Base-by-base conservation (phyloP, 2,888 invertebrate genomes). In the Lomographa bimaculata region DNA sequence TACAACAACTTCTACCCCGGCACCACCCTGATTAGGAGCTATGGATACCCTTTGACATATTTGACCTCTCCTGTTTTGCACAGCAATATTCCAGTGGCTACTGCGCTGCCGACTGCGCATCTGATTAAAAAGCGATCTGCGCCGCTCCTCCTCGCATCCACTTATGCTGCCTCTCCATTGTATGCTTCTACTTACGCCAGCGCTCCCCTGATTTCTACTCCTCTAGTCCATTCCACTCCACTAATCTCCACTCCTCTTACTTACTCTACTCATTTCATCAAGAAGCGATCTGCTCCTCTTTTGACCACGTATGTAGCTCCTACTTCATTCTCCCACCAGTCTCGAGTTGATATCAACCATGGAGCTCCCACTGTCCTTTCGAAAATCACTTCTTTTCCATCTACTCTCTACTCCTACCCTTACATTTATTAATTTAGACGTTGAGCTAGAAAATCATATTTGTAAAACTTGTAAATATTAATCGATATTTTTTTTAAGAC, bases 271-370 rank as follows among this genome's bases (percentile, higher is more conserved):
- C 77, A 79, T 39, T 62, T 71, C 7, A 80, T 80, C 37, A 79
- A 81, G 64, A 78, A 81, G 50, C 66, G 76, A 2, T 78, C 77
- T 3, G 69, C 64, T 26, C 60, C 57, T 26, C 42, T 67, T 8
- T 40, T 65, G 16, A 51, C 57, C 29, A 36, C 75, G 2, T 65
- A 67, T 53, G 28, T 71, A 6, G 66, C 72, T 5, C 72, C 78
- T 7, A 48, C 71, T n/a, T 50, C 77, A 1, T 64, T 57, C 45
- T 70, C 75, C 2, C 62, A 63, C 7, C 71, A 73, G 45, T 71
- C 73, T 18, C 64, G 78, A 43, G 53, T 76, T 12, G 76, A 76
- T 35, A 46, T 53, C 44, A 37, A 39, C 27, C 62, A 67, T 4
- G 54, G 58, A 14, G 47, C 64, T 14, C 54, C 71, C 32, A 60